Base-by-base conservation (phyloP, 2,113 vertebrate genomes). In the Pomatorhinus ruficollis region DNA sequence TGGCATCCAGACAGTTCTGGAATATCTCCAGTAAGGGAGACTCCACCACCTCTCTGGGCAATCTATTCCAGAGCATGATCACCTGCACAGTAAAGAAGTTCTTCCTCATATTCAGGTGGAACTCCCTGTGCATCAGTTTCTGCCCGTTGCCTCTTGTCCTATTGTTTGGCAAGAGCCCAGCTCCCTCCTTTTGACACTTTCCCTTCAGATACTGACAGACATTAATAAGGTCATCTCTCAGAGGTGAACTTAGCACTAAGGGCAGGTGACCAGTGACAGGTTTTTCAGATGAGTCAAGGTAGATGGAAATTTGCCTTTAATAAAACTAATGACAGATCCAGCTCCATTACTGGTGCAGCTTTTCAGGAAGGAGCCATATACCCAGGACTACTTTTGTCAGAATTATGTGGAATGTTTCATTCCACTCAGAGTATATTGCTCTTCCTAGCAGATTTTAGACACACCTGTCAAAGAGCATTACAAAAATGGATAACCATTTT, bases 391-490 rank as follows among this genome's bases (percentile, higher is more conserved):
- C 50, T 75, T 80, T 64, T 83, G 69, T 75, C 82, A 79, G 39
- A 40, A 28, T 80, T 61, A 37, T 17, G 33, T 28, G n/a, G 39
- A 54, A 25, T 35, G 23, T 86, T 94, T 72, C 31, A 53, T 91
- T 84, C 59, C 2, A 0, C 57, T 85, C 53, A 42, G 50, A 85
- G 28, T 37, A 30, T 33, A 7, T 82, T 68, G 25, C 83, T 78
- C 57, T 89, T 89, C 83, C 66, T 42, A 54, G 70, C 42, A 64
- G 64, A 65, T 87, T 96, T 96, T 76, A 93, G 63, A 63, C 50
- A 69, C n/a, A 39, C 50, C 65, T 96, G 87, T 91, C 94, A 90
- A 68, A 50, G 30, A 85, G 54, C 82, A 93, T 95, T 93, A 93
- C 22, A 57, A 40, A 85, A 96, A 61, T 31, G 40, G 27, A 56